These are phyloP conservation scores for Magallana angulata DNA, from an alignment of 1,140 invertebrate species.

Conservation along the genomic window DNA sequence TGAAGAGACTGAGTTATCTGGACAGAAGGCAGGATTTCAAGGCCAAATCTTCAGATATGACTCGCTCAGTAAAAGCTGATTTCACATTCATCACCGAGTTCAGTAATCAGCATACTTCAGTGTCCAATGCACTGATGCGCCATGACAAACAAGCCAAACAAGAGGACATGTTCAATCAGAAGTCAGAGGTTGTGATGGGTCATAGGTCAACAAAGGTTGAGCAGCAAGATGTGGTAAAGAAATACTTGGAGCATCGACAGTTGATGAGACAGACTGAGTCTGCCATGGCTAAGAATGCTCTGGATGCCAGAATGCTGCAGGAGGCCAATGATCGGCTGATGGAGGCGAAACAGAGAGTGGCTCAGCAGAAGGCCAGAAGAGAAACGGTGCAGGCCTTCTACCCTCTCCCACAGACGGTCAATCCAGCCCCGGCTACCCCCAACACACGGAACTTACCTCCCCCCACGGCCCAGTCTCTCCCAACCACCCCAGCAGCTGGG, in stretches of 20 bases:
- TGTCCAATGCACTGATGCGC: conserved; percentile 76
- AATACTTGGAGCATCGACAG: conserved; percentile 76
- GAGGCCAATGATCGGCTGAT: conserved; percentile 75
- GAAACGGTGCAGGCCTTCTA: conserved; percentile 70
- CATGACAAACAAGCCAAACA: conserved; percentile 73
- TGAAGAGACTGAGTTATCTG: conserved; percentile 68
- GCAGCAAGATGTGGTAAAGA: conserved; percentile 74
- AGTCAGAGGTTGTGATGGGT: conserved; percentile 59
- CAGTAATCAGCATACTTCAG: conserved; percentile 77
- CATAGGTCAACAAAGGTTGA: conserved; percentile 64
- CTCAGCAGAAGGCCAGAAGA: conserved; percentile 69
- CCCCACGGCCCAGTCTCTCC: conserved; percentile 50
- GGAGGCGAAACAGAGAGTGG: conserved; percentile 71
- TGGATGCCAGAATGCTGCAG: conserved; percentile 74
- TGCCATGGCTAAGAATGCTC: conserved; percentile 69
- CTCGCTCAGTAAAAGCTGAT: conserved; percentile 67
- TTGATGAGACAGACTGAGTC: conserved; percentile 76
- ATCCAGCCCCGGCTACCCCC: conserved; percentile 49
- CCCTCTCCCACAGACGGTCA: conserved; percentile 65
- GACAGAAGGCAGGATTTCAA: conserved; percentile 72
- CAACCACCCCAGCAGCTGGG: conserved; percentile 51
- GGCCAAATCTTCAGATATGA: conserved; percentile 65
- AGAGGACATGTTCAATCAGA: conserved; percentile 66
- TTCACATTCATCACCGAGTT: conserved; percentile 75
- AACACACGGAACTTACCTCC: conserved; percentile 35